phyloP scores from a whole-genome alignment of 2,113 vertebrate species.

The Mixornis gularis region DNA sequence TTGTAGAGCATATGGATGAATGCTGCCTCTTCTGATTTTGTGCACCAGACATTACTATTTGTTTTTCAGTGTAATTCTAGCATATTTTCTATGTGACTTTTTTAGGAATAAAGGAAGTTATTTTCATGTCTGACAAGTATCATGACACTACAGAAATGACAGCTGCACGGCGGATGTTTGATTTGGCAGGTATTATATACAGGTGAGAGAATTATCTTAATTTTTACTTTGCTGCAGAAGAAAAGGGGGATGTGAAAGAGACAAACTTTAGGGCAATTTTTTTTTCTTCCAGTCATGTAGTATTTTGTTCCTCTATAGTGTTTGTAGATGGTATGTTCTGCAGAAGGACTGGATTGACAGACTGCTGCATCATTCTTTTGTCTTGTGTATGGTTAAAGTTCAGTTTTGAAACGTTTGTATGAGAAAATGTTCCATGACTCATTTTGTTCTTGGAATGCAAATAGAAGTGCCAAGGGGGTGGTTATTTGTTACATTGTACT shows the following conservation, averaged over 20 bases:
- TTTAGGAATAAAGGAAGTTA: conserved; percentile 89
- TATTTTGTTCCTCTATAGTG: neutral
- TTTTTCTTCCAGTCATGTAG: neutral
- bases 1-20: neutral
- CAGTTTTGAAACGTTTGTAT: neutral
- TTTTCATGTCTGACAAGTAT: conserved; percentile 95
- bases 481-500: neutral
- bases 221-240: neutral
- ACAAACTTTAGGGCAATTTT: neutral
- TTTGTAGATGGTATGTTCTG: neutral
- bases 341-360: neutral
- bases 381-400: neutral
- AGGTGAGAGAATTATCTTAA: conserved; percentile 72
- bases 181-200: conserved; percentile 79
- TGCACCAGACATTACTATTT: neutral
- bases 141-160: conserved; percentile 81
- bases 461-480: neutral
- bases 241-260: neutral
- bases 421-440: neutral
- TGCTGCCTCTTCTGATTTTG: neutral
- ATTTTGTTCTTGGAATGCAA: neutral
- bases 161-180: conserved; percentile 84
- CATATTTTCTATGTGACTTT: neutral
- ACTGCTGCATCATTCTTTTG: neutral
- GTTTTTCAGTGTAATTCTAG: neutral